Conservation (phyloP, 2,888 invertebrate genomes). For the Napeogenes inachia region DNA sequence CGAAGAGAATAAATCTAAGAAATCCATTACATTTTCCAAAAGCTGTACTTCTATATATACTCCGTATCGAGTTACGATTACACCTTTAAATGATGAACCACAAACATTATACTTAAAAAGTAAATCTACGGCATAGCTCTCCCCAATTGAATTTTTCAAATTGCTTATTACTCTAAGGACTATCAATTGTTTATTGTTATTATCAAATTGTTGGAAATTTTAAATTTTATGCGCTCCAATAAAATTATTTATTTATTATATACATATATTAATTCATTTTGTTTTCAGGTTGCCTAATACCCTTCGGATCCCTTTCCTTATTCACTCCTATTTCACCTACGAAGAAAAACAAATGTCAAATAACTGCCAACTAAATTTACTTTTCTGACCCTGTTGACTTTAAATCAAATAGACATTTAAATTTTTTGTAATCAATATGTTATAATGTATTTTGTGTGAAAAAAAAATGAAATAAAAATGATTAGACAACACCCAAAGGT, state of each 20-base stretch:
- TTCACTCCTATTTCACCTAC: background rate
- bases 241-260: slow-evolving; percentile 1
- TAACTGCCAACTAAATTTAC: slow-evolving; percentile 6
- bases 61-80: slow-evolving; percentile 59
- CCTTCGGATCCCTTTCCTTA: background rate
- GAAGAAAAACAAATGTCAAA: background rate
- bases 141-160: slow-evolving; percentile 4
- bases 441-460: background rate
- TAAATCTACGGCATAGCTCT: slow-evolving; percentile 13
- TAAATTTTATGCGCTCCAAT: background rate
- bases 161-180: slow-evolving; percentile 6
- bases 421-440: background rate
- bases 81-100: slow-evolving; percentile 55
- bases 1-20: slow-evolving; percentile 49
- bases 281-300: background rate
- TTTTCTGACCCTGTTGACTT: background rate
- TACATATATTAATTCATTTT: background rate
- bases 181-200: background rate
- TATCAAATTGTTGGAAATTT: background rate
- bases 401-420: background rate
- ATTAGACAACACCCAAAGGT: slow-evolving; percentile 1
- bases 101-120: slow-evolving; percentile 22
- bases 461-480: slow-evolving; percentile 1
- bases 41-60: slow-evolving; percentile 64
- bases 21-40: slow-evolving; percentile 60